Evolutionary conservation across 2,113 vertebrate species (phyloP).

Genomic region (Plestiodon gilberti): DNA sequence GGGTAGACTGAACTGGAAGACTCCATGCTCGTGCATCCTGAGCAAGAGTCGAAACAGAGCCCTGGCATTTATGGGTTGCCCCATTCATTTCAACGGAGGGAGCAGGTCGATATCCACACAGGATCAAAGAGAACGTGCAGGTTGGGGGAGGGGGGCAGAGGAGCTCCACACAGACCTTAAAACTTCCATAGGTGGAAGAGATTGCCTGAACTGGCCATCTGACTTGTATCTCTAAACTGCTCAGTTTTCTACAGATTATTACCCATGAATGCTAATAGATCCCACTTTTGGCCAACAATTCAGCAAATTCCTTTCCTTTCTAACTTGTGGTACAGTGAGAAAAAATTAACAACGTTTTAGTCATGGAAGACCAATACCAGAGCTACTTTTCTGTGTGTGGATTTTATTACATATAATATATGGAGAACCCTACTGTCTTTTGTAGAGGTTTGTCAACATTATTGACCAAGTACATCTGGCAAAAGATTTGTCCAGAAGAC

Average conservation of each 20-base stretch:
- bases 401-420: conserved; percentile 14
- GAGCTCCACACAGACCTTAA: not conserved
- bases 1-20: conserved; percentile 62
- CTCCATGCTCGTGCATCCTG: not conserved
- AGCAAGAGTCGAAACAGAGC: not conserved
- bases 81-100: not conserved
- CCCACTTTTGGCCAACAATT: not conserved
- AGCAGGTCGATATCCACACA: not conserved
- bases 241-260: not conserved
- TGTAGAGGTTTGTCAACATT: conserved; percentile 72
- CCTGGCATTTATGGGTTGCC: conserved; percentile 18
- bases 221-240: not conserved
- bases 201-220: not conserved
- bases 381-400: conserved; percentile 58
- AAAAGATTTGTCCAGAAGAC: conserved; percentile 44
- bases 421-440: conserved; percentile 65
- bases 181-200: not conserved
- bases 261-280: conserved; percentile 52
- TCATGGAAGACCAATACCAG: conserved; percentile 66
- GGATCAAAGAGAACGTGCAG: not conserved
- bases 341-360: conserved; percentile 57
- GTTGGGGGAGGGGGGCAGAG: too few species aligned
- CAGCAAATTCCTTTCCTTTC: conserved; percentile 53
- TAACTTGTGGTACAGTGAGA: too few species aligned
- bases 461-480: conserved; percentile 54